phyloP scores from a whole-genome alignment of 1,140 invertebrate species.

The Pseudoatta argentina region DNA sequence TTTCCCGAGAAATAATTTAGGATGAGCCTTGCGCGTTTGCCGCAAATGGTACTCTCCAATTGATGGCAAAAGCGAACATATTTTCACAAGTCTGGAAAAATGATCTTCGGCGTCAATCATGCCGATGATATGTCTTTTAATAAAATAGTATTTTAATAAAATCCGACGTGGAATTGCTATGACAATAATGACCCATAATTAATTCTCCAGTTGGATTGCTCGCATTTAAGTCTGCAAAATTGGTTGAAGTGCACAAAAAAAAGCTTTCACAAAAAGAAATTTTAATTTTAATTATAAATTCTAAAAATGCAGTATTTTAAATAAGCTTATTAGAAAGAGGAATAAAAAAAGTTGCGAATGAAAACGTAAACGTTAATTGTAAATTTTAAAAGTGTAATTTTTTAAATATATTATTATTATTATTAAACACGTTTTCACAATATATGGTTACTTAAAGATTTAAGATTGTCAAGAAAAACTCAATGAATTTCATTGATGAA shows the following conservation, averaged over 20 bases:
- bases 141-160: conserved; percentile 10
- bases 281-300: neutral
- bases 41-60: conserved; percentile 28
- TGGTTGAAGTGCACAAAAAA: neutral
- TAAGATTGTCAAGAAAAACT: no score
- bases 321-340: neutral
- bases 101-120: neutral
- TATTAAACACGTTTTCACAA: no score
- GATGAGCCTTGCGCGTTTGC: neutral
- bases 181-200: conserved; percentile 30
- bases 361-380: neutral
- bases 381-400: no score
- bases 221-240: conserved; percentile 20
- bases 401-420: no score
- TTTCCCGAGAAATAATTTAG: conserved; percentile 7
- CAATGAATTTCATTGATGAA: no score
- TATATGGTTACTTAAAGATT: no score
- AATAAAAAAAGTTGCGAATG: neutral
- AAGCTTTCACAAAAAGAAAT: neutral
- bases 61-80: neutral
- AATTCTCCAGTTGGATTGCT: neutral
- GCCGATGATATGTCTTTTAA: conserved; percentile 9
- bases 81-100: conserved; percentile 24
- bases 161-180: conserved; percentile 6
- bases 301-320: neutral